A percentile compares a stretch with the other conserved stretches of the same genome.
These are phyloP conservation scores for Thelaira solivaga DNA, from an alignment of 2,888 invertebrate species.

Conservation along the genomic window DNA sequence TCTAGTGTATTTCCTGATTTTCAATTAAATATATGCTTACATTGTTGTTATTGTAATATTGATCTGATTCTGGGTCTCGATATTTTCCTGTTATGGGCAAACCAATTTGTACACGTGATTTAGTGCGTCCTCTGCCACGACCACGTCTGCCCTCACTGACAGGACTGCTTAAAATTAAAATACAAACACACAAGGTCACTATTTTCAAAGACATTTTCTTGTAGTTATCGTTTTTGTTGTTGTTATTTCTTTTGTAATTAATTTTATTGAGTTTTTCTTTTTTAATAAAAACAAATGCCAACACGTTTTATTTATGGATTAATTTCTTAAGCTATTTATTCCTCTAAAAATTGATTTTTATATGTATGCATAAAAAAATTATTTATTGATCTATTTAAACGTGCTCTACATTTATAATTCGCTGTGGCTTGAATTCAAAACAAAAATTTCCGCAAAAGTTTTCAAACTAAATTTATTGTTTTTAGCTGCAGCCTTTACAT, in stretches of 20 bases:
- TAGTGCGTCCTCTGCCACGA: slow-evolving; percentile 84
- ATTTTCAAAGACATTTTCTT: slow-evolving; percentile 71
- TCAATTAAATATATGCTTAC: slow-evolving; percentile 72
- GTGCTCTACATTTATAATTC: slow-evolving; percentile 53
- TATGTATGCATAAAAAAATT: too few species aligned
- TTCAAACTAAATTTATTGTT: slow-evolving; percentile 30
- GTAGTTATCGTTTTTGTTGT: too few species aligned
- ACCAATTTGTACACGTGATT: slow-evolving; percentile 90
- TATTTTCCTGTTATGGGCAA: slow-evolving; percentile 93
- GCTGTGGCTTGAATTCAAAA: not conserved
- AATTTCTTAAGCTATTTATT: not conserved
- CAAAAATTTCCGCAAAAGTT: slow-evolving; percentile 36
- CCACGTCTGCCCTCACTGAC: slow-evolving; percentile 81
- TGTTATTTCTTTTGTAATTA: not conserved
- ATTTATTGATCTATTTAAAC: too few species aligned
- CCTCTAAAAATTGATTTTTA: not conserved
- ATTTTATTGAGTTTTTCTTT: not conserved
- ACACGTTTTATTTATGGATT: slow-evolving; percentile 49
- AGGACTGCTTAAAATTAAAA: slow-evolving; percentile 75
- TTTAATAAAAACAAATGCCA: slow-evolving; percentile 32
- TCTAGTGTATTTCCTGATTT: not conserved
- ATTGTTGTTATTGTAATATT: slow-evolving; percentile 92
- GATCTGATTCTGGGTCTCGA: slow-evolving; percentile 91
- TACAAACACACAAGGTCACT: slow-evolving; percentile 70
- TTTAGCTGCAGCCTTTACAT: slow-evolving; percentile 53